A percentile compares a stretch with the other conserved stretches of the same genome.
Evolutionary conservation across 2,888 invertebrate genomes (phyloP).

Genomic region (Apamea sordens): DNA sequence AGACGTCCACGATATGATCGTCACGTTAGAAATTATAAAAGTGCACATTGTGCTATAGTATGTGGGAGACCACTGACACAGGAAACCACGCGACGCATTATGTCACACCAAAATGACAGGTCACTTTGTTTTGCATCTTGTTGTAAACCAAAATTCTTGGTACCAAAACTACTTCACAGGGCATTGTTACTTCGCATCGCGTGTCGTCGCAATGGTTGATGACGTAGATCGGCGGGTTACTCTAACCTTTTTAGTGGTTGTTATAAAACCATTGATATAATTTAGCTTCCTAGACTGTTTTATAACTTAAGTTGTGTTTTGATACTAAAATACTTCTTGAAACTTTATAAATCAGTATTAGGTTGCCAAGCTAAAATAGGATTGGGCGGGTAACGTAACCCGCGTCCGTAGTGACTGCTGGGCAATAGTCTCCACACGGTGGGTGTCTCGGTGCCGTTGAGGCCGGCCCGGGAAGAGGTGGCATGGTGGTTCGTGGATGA

Average conservation of each 20-base stretch:
- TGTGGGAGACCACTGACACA: background rate
- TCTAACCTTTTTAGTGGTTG: slow-evolving; percentile 18
- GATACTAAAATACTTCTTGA: slow-evolving; percentile 1
- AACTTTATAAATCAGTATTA: slow-evolving; percentile 4
- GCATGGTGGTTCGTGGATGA: too few species aligned
- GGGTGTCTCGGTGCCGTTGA: too few species aligned
- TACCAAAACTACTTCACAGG: too few species aligned
- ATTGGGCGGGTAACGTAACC: too few species aligned
- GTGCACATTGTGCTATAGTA: background rate
- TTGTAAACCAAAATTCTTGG: too few species aligned
- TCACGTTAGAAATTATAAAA: background rate
- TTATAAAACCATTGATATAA: slow-evolving; percentile 26
- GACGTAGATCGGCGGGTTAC: slow-evolving; percentile 9
- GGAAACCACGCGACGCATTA: background rate
- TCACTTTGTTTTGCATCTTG: background rate
- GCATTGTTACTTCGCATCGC: background rate
- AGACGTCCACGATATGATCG: background rate
- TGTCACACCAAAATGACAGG: background rate
- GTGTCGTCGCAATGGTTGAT: slow-evolving; percentile 11
- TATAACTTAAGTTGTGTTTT: slow-evolving; percentile 19
- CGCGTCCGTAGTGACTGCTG: too few species aligned
- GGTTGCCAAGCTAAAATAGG: too few species aligned
- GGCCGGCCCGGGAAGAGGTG: too few species aligned
- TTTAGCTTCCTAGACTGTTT: slow-evolving; percentile 19
- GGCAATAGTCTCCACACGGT: too few species aligned